These are phyloP conservation scores for Phortica variegata DNA, from an alignment of 1,140 invertebrate species.

Conservation along the genomic window DNA sequence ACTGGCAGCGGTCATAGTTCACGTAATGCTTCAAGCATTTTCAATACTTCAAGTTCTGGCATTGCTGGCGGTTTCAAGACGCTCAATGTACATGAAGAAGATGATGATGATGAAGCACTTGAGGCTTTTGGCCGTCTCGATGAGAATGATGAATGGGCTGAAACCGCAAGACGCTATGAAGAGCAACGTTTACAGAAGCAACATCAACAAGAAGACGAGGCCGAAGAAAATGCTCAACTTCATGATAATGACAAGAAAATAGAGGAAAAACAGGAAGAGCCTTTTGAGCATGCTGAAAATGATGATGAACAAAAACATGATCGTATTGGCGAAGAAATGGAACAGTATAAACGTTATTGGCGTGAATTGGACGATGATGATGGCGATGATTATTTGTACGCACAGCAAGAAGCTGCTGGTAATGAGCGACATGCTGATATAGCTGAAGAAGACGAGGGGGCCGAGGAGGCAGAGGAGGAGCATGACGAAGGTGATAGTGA, in stretches of 20 bases:
- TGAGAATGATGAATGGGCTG: slow-evolving; percentile 43
- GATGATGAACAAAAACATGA: slow-evolving; percentile 6
- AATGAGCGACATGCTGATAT: slow-evolving; percentile 31
- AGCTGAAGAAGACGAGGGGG: slow-evolving; percentile 35
- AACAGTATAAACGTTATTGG: slow-evolving; percentile 45
- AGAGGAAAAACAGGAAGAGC: slow-evolving; percentile 7
- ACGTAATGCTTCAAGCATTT: slow-evolving; percentile 37
- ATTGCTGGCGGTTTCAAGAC: slow-evolving; percentile 39
- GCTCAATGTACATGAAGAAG: slow-evolving; percentile 45
- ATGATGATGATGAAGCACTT: slow-evolving; percentile 38
- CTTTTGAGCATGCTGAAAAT: slow-evolving; percentile 11
- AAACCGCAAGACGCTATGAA: slow-evolving; percentile 33
- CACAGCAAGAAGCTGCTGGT: slow-evolving; percentile 27
- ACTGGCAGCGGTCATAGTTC: slow-evolving; percentile 29
- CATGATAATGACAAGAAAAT: slow-evolving; percentile 2
- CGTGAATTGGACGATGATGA: slow-evolving; percentile 41
- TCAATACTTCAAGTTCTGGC: no score
- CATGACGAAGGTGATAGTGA: background rate
- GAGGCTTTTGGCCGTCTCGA: slow-evolving; percentile 46
- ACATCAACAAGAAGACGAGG: slow-evolving; percentile 10
- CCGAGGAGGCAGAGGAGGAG: slow-evolving; percentile 18
- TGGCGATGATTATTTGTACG: slow-evolving; percentile 39
- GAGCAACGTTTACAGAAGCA: slow-evolving; percentile 30
- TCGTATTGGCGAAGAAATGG: slow-evolving; percentile 22
- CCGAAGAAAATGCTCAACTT: background rate